phyloP scores from a whole-genome alignment of 2,888 invertebrate species.

The Zeuzera pyrina region DNA sequence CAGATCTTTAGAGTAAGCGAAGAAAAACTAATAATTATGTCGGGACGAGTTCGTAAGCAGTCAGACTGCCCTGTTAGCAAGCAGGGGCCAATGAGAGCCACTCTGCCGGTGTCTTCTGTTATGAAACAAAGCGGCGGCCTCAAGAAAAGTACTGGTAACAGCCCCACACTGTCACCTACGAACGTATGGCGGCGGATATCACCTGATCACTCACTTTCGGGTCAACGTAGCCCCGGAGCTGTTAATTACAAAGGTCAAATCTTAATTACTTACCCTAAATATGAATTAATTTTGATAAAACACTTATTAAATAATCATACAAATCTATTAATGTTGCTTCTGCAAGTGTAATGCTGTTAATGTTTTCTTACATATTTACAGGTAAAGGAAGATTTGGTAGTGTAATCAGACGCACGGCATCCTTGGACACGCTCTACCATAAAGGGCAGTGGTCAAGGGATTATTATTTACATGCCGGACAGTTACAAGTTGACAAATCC shows the following conservation, averaged over 20 bases:
- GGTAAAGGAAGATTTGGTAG: slow-evolving; percentile 72
- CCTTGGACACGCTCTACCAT: slow-evolving; percentile 84
- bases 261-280: neutral
- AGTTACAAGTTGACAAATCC: slow-evolving; percentile 82
- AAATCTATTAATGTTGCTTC: neutral
- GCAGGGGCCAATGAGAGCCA: slow-evolving; percentile 82
- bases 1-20: no score
- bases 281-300: neutral
- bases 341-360: neutral
- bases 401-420: slow-evolving; percentile 83
- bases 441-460: slow-evolving; percentile 86
- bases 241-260: slow-evolving; percentile 78
- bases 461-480: slow-evolving; percentile 78
- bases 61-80: slow-evolving; percentile 75
- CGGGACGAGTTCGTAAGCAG: slow-evolving; percentile 77
- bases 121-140: slow-evolving; percentile 76
- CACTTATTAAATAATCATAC: neutral
- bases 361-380: slow-evolving; percentile 22
- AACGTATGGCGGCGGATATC: slow-evolving; percentile 79
- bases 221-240: slow-evolving; percentile 82
- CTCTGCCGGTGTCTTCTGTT: slow-evolving; percentile 82
- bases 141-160: slow-evolving; percentile 74
- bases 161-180: slow-evolving; percentile 78
- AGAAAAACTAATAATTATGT: slow-evolving; percentile 50
- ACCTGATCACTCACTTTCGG: slow-evolving; percentile 79